Evolutionary conservation across 2,888 invertebrate species (phyloP).

Genomic region (Perizoma affinitatum): DNA sequence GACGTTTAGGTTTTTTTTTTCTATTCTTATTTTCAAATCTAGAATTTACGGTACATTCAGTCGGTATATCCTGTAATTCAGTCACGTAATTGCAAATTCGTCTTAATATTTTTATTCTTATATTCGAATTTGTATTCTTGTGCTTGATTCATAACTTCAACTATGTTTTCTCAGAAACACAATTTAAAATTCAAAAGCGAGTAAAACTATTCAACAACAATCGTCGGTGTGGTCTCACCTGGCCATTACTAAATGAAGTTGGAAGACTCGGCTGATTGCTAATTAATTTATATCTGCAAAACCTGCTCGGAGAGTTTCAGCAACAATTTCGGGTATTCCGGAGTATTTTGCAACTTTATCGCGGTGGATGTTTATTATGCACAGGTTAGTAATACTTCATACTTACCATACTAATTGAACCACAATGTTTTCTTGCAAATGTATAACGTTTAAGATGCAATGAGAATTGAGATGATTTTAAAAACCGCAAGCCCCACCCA

Average conservation of each 20-base stretch:
- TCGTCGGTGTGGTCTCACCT: constrained; percentile 38
- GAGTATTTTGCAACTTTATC: constrained; percentile 40
- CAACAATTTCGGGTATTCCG: constrained; percentile 43
- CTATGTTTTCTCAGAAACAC: constrained; percentile 29
- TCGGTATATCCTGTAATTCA: too few species aligned
- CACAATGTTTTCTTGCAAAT: too few species aligned
- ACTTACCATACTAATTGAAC: not conserved
- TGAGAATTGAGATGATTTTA: too few species aligned
- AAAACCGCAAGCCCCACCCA: too few species aligned
- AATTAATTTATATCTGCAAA: constrained; percentile 61
- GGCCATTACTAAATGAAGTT: constrained; percentile 32
- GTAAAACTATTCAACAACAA: constrained; percentile 61
- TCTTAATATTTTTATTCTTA: too few species aligned
- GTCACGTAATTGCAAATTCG: too few species aligned
- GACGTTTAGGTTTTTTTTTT: too few species aligned
- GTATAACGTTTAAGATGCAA: too few species aligned
- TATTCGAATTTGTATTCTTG: too few species aligned
- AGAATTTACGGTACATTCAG: too few species aligned
- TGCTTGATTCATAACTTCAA: too few species aligned
- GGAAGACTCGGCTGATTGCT: constrained; percentile 49
- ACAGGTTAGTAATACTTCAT: constrained; percentile 2
- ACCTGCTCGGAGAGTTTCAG: constrained; percentile 17
- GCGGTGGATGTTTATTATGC: constrained; percentile 28
- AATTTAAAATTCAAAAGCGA: constrained; percentile 47
- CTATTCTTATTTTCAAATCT: too few species aligned